phyloP scores from a whole-genome alignment of 1,140 invertebrate species.

The Pseudomyrmex flavicornis region DNA sequence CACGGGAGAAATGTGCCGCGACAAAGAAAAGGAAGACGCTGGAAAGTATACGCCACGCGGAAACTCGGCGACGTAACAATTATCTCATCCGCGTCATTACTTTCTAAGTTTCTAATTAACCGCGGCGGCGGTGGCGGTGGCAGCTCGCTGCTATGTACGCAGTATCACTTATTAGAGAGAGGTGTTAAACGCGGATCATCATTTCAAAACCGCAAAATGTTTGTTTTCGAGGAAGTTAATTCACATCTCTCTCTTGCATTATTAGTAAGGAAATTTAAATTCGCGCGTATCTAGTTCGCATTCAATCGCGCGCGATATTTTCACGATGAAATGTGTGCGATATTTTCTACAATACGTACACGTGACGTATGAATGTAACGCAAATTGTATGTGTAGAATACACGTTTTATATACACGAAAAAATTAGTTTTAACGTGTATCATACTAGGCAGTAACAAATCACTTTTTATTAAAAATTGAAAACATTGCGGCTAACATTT shows the following conservation, averaged over 20 bases:
- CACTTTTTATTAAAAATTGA: background rate
- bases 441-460: background rate
- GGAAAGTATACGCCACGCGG: slow-evolving; percentile 56
- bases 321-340: background rate
- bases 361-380: background rate
- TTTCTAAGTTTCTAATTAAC: slow-evolving; percentile 62
- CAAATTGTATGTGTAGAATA: background rate
- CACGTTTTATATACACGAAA: background rate
- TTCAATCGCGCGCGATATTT: background rate
- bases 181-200: slow-evolving; percentile 13
- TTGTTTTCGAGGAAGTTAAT: background rate
- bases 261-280: background rate
- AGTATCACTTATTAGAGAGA: slow-evolving; percentile 45
- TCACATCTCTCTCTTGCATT: background rate
- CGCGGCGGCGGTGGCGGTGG: background rate
- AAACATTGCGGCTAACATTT: background rate
- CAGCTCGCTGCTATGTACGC: background rate
- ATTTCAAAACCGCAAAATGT: background rate
- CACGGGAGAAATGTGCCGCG: slow-evolving; percentile 60
- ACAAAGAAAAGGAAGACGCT: slow-evolving; percentile 58
- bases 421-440: background rate
- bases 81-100: slow-evolving; percentile 60
- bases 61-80: slow-evolving; percentile 57
- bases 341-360: background rate
- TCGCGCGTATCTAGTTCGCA: background rate